These are phyloP conservation scores for Micronycteris hirsuta DNA, from an alignment of 2,113 vertebrate genomes.

Conservation along the genomic window DNA sequence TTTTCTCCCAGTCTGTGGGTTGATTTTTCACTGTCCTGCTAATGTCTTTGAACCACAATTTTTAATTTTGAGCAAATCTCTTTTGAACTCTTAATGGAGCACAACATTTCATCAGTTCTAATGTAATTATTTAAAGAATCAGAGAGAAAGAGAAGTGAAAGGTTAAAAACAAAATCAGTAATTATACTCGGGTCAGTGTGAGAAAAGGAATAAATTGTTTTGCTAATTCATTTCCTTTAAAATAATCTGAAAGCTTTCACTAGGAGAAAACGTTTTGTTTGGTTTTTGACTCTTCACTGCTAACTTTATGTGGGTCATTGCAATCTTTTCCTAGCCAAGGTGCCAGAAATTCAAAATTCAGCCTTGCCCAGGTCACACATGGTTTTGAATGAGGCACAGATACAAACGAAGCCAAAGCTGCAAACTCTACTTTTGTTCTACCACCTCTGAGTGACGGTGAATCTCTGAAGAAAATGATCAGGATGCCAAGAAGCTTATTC, in stretches of 20 bases:
- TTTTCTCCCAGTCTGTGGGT: neutral
- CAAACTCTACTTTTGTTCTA: fast-evolving
- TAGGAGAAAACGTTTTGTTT: neutral
- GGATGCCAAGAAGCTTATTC: neutral
- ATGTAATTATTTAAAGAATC: neutral
- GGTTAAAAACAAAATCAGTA: neutral
- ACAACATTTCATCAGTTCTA: neutral
- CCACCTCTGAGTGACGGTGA: neutral
- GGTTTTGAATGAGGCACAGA: neutral
- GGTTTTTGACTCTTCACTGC: neutral
- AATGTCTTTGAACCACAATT: neutral
- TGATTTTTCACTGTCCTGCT: conserved; percentile 6
- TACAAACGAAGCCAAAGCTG: neutral
- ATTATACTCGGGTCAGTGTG: neutral
- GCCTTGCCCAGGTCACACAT: neutral
- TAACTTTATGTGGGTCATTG: neutral
- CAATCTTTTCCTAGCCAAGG: neutral
- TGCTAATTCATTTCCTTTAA: neutral
- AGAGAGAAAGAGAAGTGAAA: neutral
- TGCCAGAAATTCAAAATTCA: neutral
- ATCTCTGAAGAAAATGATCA: neutral
- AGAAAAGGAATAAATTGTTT: neutral
- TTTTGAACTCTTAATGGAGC: neutral
- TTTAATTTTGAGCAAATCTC: conserved; percentile 9
- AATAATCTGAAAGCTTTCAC: neutral